Conservation (phyloP, 2,113 vertebrate species). For the Muntiacus muntjak region DNA sequence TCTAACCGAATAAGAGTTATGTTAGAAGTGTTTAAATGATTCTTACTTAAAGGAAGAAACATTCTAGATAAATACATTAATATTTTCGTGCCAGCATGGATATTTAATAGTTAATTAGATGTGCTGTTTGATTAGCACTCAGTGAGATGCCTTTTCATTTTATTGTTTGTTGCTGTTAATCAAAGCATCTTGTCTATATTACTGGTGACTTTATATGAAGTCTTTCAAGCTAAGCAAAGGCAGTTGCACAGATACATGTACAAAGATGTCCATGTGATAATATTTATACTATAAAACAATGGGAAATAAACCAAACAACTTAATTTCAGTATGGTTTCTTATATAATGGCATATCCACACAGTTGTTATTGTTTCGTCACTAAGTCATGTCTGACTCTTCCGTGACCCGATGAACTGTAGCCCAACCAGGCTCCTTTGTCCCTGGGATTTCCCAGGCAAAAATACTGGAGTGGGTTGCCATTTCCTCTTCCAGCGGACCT, state of each 20-base stretch:
- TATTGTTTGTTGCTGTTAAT: background rate
- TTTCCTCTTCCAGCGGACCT: background rate
- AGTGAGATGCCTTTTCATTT: background rate
- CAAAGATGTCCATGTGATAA: background rate
- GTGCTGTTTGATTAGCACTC: background rate
- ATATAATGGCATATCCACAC: background rate
- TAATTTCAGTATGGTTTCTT: background rate
- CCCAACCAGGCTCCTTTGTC: background rate
- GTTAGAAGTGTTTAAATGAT: background rate
- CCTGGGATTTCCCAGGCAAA: background rate
- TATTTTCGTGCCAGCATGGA: background rate
- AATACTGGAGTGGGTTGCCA: background rate
- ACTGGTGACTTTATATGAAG: background rate
- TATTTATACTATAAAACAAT: background rate
- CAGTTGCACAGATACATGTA: background rate
- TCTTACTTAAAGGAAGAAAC: background rate
- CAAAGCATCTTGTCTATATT: background rate
- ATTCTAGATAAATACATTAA: background rate
- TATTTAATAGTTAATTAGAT: background rate
- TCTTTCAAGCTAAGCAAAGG: background rate
- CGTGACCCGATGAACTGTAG: background rate
- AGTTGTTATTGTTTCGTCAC: background rate
- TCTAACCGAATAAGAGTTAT: background rate
- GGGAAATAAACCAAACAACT: background rate
- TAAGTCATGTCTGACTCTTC: background rate